Evolutionary conservation across 2,113 vertebrate species (phyloP).

Genomic region (Carollia perspicillata): DNA sequence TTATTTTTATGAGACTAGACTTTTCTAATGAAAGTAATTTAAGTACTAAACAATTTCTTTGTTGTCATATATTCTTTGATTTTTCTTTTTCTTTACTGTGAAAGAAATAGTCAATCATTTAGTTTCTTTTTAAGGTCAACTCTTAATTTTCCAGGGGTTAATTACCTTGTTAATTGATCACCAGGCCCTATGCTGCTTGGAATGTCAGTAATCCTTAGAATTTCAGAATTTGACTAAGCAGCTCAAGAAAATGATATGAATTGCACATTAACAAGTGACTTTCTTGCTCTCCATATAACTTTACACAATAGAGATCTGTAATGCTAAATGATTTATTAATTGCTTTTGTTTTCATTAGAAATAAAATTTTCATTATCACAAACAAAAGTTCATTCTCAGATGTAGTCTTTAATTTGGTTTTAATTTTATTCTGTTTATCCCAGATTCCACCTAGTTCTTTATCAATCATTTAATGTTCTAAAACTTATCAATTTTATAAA

Average conservation of each 20-base stretch:
- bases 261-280: background rate
- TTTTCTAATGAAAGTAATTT: background rate
- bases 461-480: background rate
- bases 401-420: background rate
- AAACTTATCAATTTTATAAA: background rate
- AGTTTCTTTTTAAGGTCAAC: background rate
- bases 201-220: background rate
- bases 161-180: background rate
- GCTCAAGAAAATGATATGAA: background rate
- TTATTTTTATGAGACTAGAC: background rate
- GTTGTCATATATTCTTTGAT: background rate
- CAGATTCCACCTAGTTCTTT: background rate
- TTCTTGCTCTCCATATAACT: background rate
- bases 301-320: background rate
- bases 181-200: rapidly evolving
- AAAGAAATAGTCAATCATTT: background rate
- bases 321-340: background rate
- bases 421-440: background rate
- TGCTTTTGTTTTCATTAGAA: background rate
- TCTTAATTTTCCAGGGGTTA: background rate
- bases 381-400: background rate
- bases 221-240: background rate
- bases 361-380: background rate
- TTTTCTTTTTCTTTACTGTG: background rate
- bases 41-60: background rate